A percentile compares a stretch with the other conserved stretches of the same genome.
phyloP scores from a whole-genome alignment of 2,113 vertebrate species.

The Scomber scombrus region DNA sequence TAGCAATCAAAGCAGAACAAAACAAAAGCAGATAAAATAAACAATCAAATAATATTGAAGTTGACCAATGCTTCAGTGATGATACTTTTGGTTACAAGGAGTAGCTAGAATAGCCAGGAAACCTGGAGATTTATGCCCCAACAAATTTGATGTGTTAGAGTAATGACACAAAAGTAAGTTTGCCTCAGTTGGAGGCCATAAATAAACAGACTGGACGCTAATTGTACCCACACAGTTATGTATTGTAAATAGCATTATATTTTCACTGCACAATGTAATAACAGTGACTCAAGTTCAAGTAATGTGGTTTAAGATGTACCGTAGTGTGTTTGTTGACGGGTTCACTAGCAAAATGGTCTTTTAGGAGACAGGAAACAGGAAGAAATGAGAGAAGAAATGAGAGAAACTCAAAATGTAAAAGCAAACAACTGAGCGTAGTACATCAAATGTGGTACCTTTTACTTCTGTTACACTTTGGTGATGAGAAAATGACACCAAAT shows the following conservation, averaged over 20 bases:
- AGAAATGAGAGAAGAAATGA: constrained; percentile 8
- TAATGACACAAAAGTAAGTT: constrained; percentile 44
- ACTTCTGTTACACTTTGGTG: constrained; percentile 68
- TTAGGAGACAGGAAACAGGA: constrained; percentile 21
- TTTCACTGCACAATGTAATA: constrained; percentile 69
- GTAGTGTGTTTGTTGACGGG: constrained; percentile 68
- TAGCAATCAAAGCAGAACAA: constrained; percentile 19
- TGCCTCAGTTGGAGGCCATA: constrained; percentile 45
- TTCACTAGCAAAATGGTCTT: constrained; percentile 64
- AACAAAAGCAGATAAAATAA: constrained; percentile 49
- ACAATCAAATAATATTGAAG: constrained; percentile 3
- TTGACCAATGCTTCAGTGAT: constrained; percentile 15
- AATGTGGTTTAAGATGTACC: constrained; percentile 73
- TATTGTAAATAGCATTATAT: constrained; percentile 80
- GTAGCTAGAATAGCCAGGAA: constrained; percentile 7
- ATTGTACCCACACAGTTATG: constrained; percentile 52
- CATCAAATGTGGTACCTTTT: constrained; percentile 79
- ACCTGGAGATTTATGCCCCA: constrained; percentile 8
- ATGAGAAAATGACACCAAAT: constrained; percentile 59
- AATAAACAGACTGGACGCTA: constrained; percentile 28
- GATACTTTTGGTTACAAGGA: constrained; percentile 22
- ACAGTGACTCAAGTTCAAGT: constrained; percentile 73
- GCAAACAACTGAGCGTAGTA: constrained; percentile 42
- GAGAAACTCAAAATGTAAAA: constrained; percentile 27
- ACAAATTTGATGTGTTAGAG: constrained; percentile 24